Evolutionary conservation across 2,888 invertebrate genomes (phyloP).

Genomic region (Ochlodes sylvanus): DNA sequence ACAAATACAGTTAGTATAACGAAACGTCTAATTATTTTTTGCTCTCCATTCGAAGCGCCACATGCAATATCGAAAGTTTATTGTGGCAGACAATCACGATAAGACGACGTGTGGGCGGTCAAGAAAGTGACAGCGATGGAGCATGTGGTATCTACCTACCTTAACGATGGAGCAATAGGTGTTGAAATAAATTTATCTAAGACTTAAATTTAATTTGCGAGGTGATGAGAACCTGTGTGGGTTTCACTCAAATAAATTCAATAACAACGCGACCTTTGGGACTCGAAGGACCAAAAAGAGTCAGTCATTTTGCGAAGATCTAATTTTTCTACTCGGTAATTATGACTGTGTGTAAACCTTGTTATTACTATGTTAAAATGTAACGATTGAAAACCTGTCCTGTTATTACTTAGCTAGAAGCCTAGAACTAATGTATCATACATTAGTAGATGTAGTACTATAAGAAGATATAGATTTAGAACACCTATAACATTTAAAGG

Average conservation of each 20-base stretch:
- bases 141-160: background rate
- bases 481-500: no score
- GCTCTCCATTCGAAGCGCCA: background rate
- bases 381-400: no score
- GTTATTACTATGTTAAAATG: no score
- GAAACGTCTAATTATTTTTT: background rate
- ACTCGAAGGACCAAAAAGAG: no score
- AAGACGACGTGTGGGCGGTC: constrained; percentile 11
- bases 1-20: background rate
- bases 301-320: no score
- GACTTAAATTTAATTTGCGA: background rate
- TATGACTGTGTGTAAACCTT: no score
- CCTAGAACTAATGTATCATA: no score
- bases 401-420: no score
- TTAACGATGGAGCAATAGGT: constrained; percentile 5
- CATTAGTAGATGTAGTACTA: no score
- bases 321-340: no score
- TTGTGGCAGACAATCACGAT: constrained; percentile 11
- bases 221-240: background rate
- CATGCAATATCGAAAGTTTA: constrained; percentile 4
- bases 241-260: background rate
- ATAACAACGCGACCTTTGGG: no score
- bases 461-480: no score
- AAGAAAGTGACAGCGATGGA: constrained; percentile 12
- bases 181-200: constrained; percentile 6